These are phyloP conservation scores for Tinea trinotella DNA, from an alignment of 2,888 invertebrate species.

Conservation along the genomic window DNA sequence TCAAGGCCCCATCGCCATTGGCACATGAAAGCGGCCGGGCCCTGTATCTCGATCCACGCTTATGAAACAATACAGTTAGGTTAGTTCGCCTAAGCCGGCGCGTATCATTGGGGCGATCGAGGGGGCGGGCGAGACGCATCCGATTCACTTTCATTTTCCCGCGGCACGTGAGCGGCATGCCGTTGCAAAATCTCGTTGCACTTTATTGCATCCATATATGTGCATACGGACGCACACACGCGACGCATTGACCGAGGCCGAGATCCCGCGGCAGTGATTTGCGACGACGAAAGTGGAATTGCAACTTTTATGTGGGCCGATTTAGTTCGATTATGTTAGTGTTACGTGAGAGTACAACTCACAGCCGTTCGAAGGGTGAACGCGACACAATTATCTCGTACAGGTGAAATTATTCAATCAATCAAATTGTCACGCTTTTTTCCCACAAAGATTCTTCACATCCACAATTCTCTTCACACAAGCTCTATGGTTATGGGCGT, in stretches of 20 bases:
- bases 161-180: conserved; percentile 59
- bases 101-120: conserved; percentile 7
- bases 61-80: conserved; percentile 3
- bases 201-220: conserved; percentile 68
- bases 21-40: conserved; percentile 3
- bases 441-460: too few species aligned
- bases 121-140: conserved; percentile 9
- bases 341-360: conserved; percentile 58
- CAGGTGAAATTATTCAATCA: too few species aligned
- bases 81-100: background rate
- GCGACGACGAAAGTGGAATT: conserved; percentile 71
- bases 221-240: conserved; percentile 66
- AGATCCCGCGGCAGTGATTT: conserved; percentile 65
- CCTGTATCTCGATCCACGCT: background rate
- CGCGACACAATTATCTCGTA: background rate
- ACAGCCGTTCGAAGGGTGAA: background rate
- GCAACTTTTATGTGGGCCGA: conserved; percentile 68
- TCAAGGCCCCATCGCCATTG: background rate
- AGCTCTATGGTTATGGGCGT: too few species aligned
- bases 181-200: conserved; percentile 63
- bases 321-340: conserved; percentile 56
- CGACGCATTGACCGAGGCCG: conserved; percentile 69
- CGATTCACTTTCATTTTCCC: conserved; percentile 15
- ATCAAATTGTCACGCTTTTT: too few species aligned
- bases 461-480: too few species aligned